These are phyloP conservation scores for Eilema sororculum DNA, from an alignment of 2,888 invertebrate species.

Conservation along the genomic window DNA sequence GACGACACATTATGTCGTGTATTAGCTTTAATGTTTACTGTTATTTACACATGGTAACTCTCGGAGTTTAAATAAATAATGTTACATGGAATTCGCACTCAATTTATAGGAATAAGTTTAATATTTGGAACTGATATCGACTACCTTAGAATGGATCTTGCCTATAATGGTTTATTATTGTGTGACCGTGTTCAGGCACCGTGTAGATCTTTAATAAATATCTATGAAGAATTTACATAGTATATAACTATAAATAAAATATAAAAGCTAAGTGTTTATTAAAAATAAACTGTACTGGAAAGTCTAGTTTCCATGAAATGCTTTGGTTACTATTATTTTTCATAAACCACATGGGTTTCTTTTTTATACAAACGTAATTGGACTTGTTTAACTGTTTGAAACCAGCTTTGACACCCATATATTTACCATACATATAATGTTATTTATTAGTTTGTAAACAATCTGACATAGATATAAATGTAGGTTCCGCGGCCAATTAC, in stretches of 20 bases:
- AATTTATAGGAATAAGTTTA: too few species aligned
- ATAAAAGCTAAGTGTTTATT: slow-evolving; percentile 25
- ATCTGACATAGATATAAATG: not conserved
- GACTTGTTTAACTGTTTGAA: slow-evolving; percentile 43
- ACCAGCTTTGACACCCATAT: not conserved
- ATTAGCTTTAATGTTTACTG: too few species aligned
- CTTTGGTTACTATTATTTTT: slow-evolving; percentile 47
- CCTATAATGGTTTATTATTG: not conserved
- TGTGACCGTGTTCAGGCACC: slow-evolving; percentile 19
- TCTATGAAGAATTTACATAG: slow-evolving; percentile 11
- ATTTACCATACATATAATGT: slow-evolving; percentile 3
- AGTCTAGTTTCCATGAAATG: slow-evolving; percentile 67
- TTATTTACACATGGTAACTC: not conserved
- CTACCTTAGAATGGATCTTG: not conserved
- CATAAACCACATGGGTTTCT: slow-evolving; percentile 36
- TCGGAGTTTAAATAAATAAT: not conserved
- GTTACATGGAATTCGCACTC: not conserved
- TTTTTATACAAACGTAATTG: slow-evolving; percentile 29
- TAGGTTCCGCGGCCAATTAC: not conserved
- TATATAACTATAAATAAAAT: slow-evolving; percentile 27
- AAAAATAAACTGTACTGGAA: slow-evolving; percentile 63
- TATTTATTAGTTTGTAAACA: slow-evolving; percentile 30
- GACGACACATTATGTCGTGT: too few species aligned
- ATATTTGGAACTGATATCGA: not conserved
- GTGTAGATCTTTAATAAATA: slow-evolving; percentile 11